Conservation (phyloP, 2,888 invertebrate species). For the Chesias legatella region DNA sequence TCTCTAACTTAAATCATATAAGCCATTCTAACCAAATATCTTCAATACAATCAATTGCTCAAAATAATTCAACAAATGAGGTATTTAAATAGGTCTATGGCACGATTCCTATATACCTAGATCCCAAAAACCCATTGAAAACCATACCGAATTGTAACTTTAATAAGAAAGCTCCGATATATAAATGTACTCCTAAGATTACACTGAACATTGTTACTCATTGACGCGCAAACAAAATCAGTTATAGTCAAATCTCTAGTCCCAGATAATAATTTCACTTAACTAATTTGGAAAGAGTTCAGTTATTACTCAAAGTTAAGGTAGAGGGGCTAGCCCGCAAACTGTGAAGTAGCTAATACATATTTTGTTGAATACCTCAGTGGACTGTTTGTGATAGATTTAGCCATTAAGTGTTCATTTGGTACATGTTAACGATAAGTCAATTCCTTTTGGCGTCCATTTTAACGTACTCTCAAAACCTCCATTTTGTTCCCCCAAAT, state of each 20-base stretch:
- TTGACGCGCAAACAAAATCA: slow-evolving; percentile 56
- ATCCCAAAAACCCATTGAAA: neutral
- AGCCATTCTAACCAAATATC: slow-evolving; percentile 51
- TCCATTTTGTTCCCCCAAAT: slow-evolving; percentile 15
- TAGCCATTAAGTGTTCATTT: slow-evolving; percentile 79
- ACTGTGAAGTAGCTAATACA: slow-evolving; percentile 37
- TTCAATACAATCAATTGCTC: slow-evolving; percentile 37
- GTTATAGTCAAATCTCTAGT: slow-evolving; percentile 76
- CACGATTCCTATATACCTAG: neutral
- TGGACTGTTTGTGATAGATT: slow-evolving; percentile 77
- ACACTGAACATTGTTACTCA: slow-evolving; percentile 2
- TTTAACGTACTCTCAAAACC: slow-evolving; percentile 28
- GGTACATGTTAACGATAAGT: slow-evolving; percentile 63
- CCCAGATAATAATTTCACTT: slow-evolving; percentile 62
- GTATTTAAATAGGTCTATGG: slow-evolving; percentile 10
- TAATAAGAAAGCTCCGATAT: too few species aligned
- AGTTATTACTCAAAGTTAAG: slow-evolving; percentile 53
- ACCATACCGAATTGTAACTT: too few species aligned
- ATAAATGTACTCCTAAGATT: too few species aligned
- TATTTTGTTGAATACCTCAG: slow-evolving; percentile 75
- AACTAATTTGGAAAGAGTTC: slow-evolving; percentile 52
- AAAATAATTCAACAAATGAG: slow-evolving; percentile 3
- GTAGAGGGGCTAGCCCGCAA: slow-evolving; percentile 42
- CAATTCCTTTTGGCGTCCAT: slow-evolving; percentile 71
- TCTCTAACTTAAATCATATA: slow-evolving; percentile 32